Conservation (phyloP, 2,797 vertebrate genomes). For the Catamblyrhynchus diadema region DNA sequence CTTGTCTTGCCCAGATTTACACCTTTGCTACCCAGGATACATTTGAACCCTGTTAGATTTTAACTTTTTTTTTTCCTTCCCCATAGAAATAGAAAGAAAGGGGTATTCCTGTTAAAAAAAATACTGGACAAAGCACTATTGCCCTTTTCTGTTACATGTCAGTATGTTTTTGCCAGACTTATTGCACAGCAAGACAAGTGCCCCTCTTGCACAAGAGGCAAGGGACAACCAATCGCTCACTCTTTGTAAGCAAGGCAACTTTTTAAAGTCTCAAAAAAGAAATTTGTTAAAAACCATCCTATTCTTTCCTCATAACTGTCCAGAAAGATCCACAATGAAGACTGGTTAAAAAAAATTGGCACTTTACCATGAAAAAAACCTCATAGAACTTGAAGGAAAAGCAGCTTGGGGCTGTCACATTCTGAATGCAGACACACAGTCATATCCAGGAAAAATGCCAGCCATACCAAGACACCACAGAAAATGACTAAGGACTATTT, state of each 20-base stretch:
- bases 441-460: neutral
- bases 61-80: neutral
- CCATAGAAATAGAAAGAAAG: neutral
- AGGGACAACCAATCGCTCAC: neutral
- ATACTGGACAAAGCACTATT: neutral
- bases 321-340: neutral
- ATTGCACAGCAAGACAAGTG: neutral
- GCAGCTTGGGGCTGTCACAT: neutral
- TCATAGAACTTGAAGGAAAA: neutral
- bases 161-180: accelerated
- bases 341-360: neutral
- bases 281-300: neutral
- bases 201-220: neutral
- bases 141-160: neutral
- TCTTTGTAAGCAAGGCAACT: neutral
- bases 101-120: neutral
- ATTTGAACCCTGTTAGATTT: neutral
- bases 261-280: neutral
- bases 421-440: neutral
- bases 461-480: neutral
- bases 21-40: neutral
- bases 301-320: neutral
- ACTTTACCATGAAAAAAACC: neutral
- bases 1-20: neutral
- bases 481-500: neutral